Percentiles rank a stretch among this genome's conserved stretches.
Evolutionary conservation across 2,888 invertebrate genomes (phyloP).

Genomic region (Exephanes ischioxanthus): DNA sequence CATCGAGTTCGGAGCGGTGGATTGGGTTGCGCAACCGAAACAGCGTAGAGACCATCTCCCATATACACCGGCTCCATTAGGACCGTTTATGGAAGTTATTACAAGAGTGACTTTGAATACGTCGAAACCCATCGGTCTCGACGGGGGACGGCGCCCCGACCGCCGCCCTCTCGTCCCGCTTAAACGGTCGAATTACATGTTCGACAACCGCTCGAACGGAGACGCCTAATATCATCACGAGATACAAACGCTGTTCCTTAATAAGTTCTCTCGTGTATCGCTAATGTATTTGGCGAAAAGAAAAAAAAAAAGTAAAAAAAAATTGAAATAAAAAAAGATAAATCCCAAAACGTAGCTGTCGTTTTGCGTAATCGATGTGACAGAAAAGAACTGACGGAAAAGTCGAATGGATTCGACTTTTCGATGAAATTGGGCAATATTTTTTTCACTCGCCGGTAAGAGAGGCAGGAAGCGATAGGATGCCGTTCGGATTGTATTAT

Average conservation of each 20-base stretch:
- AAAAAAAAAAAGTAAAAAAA: background rate
- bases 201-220: conserved; percentile 62
- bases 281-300: background rate
- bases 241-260: conserved; percentile 5
- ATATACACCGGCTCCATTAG: conserved; percentile 72
- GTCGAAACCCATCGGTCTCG: conserved; percentile 79
- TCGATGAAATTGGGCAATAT: background rate
- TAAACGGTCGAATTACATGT: conserved; percentile 79
- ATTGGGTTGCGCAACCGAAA: conserved; percentile 69
- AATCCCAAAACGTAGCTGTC: background rate
- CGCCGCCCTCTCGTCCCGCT: conserved; percentile 60
- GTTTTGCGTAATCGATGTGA: background rate
- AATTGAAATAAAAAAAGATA: too few species aligned
- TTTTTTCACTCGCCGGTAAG: background rate
- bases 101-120: conserved; percentile 82
- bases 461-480: conserved; percentile 11
- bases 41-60: conserved; percentile 19
- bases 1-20: conserved; percentile 52
- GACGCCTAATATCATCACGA: conserved; percentile 36
- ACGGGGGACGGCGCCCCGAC: conserved; percentile 77
- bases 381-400: background rate
- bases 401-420: background rate
- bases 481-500: background rate
- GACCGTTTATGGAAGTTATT: conserved; percentile 78
- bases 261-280: conserved; percentile 8